Conservation (phyloP, 2,888 invertebrate species). For the Campoletis raptor region DNA sequence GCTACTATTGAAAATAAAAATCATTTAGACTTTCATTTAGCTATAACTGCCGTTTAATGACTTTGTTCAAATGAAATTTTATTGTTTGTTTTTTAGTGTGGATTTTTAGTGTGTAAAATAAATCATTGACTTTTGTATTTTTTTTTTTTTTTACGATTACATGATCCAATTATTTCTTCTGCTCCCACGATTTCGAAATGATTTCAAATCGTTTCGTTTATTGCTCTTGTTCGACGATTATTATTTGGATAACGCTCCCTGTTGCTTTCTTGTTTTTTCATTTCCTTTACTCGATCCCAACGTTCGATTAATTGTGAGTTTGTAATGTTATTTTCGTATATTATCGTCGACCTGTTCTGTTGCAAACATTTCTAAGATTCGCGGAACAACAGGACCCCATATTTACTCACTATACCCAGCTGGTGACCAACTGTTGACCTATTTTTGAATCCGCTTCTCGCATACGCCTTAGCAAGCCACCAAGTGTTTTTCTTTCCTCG, state of each 20-base stretch:
- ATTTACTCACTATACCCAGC: slow-evolving; percentile 72
- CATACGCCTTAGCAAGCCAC: slow-evolving; percentile 18
- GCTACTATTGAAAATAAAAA: neutral
- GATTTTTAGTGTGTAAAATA: too few species aligned
- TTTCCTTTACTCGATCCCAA: neutral
- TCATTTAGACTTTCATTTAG: neutral
- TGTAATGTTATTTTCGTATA: neutral
- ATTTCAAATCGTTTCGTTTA: neutral
- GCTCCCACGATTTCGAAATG: neutral
- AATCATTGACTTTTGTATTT: neutral
- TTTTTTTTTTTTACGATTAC: too few species aligned
- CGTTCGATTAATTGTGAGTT: neutral
- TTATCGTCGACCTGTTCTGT: slow-evolving; percentile 5
- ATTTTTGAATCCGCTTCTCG: slow-evolving; percentile 48
- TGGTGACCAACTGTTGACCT: slow-evolving; percentile 76
- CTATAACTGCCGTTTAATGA: neutral
- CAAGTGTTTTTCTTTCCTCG: slow-evolving; percentile 6
- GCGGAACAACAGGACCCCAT: slow-evolving; percentile 50
- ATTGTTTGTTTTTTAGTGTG: neutral
- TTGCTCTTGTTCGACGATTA: neutral
- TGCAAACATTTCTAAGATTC: slow-evolving; percentile 38
- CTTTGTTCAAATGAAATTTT: neutral
- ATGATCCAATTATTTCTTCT: neutral
- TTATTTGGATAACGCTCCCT: neutral
- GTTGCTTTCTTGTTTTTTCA: neutral